These are phyloP conservation scores for Potamilus streckersoni DNA, from an alignment of 1,140 invertebrate species.

Conservation along the genomic window DNA sequence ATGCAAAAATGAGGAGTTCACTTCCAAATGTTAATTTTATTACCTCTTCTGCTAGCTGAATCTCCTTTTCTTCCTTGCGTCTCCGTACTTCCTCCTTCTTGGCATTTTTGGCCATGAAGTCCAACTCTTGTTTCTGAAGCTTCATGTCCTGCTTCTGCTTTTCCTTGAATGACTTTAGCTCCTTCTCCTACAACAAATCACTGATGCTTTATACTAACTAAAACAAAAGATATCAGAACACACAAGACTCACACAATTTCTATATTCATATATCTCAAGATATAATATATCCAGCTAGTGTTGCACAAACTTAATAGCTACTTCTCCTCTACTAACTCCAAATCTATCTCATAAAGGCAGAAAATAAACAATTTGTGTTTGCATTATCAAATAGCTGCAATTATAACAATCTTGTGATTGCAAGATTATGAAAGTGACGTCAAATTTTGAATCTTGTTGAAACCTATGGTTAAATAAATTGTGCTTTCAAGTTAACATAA, in stretches of 20 bases:
- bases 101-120: constrained; percentile 91
- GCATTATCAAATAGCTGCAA: too few relatives aligned
- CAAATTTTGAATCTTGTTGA: too few relatives aligned
- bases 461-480: too few relatives aligned
- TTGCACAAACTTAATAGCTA: not conserved
- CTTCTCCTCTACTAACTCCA: too few relatives aligned
- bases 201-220: too few relatives aligned
- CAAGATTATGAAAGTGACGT: too few relatives aligned
- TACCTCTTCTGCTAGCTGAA: constrained; percentile 86
- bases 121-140: constrained; percentile 93
- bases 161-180: constrained; percentile 92
- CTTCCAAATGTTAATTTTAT: not conserved
- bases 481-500: too few relatives aligned
- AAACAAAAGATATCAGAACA: too few relatives aligned
- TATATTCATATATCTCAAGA: not conserved
- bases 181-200: constrained; percentile 77
- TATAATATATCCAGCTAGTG: not conserved
- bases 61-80: constrained; percentile 87
- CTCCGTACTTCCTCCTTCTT: constrained; percentile 88
- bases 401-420: too few relatives aligned
- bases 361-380: too few relatives aligned
- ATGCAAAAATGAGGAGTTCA: too few relatives aligned
- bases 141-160: constrained; percentile 93
- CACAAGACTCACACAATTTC: not conserved
- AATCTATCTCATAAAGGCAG: too few relatives aligned